Percentiles rank a stretch among this genome's conserved stretches.
phyloP scores from a whole-genome alignment of 2,113 vertebrate genomes.

The Pterocles orientalis region DNA sequence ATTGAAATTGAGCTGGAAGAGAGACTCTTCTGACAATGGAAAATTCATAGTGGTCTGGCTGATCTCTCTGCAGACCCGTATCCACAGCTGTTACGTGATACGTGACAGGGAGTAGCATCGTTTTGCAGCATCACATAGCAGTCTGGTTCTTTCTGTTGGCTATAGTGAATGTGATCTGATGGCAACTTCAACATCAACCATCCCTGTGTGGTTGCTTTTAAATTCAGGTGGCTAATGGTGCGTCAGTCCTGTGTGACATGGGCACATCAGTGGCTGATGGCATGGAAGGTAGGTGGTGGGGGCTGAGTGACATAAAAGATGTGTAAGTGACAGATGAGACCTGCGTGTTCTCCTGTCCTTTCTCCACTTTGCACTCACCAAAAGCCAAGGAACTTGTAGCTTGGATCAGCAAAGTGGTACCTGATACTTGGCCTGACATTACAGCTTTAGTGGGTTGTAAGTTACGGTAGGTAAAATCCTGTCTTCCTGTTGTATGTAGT shows the following conservation, averaged over 20 bases:
- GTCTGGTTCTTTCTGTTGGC: background rate
- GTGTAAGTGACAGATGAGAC: background rate
- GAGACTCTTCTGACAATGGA: background rate
- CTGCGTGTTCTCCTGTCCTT: background rate
- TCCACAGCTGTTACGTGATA: background rate
- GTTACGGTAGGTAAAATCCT: background rate
- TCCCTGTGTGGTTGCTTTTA: background rate
- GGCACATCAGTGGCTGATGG: background rate
- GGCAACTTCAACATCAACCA: background rate
- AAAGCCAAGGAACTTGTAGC: background rate
- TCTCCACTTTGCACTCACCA: background rate
- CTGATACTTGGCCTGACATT: background rate
- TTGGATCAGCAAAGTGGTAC: background rate
- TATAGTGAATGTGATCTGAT: too few relatives aligned
- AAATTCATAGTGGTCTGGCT: background rate
- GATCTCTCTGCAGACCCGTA: background rate
- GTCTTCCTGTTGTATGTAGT: background rate
- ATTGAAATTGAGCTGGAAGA: background rate
- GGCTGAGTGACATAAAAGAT: background rate
- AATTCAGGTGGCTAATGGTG: background rate
- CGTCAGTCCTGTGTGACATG: accelerated
- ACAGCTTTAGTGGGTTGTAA: background rate
- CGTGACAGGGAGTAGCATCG: background rate
- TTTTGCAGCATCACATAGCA: background rate
- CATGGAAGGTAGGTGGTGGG: background rate